Base-by-base conservation (phyloP, 2,113 vertebrate species). In the Carollia perspicillata region DNA sequence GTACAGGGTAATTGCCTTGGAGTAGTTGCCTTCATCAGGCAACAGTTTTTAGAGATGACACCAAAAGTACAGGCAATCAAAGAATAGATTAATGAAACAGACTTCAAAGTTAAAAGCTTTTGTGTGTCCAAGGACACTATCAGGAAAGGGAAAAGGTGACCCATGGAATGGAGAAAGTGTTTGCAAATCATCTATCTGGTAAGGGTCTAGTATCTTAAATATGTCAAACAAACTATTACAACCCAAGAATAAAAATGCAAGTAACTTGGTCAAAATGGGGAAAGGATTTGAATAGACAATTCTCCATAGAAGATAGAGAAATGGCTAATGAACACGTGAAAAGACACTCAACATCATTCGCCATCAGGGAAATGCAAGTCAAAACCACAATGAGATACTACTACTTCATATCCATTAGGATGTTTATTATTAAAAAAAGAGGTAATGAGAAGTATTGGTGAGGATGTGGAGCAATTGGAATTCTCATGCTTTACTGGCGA, bases 21-120 rank as follows among this genome's bases (percentile, higher is more conserved):
- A 55, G 22, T 79, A 28, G 37, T 79, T 55, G 13, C 51, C 53
- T 80, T 58, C 8, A 42, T 42, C 28, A 81, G 51, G 35, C 40
- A 75, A 53, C 83, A 40, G 4, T 65, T 90, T 22, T 72, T 74
- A 92, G 55, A 49, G 44, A 44, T 22, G 10, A 87, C n/a, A 60
- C 4, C 33, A 87, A 37, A 90, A 90, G 49, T 30, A 40, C 47
- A 20, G 17, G 47, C 35, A 81, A 47, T 75, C 26, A 79, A 90
- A 58, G n/a, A 37, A 75, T n/a, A 78, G 87, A 68, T 68, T 63
- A 20, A 69, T n/a, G 44, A n/a, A 68, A 44, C 42, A 35, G 33
- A 84, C 28, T 60, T 87, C 14, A 88, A 97, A 95, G 87, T 60
- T 44, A 71, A 66, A 83, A 79, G 30, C 30, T 37, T 80, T 63